Percentiles rank a stretch among this genome's conserved stretches.
Conservation (phyloP, 2,797 vertebrate species). For the Gallinago nigripennis region DNA sequence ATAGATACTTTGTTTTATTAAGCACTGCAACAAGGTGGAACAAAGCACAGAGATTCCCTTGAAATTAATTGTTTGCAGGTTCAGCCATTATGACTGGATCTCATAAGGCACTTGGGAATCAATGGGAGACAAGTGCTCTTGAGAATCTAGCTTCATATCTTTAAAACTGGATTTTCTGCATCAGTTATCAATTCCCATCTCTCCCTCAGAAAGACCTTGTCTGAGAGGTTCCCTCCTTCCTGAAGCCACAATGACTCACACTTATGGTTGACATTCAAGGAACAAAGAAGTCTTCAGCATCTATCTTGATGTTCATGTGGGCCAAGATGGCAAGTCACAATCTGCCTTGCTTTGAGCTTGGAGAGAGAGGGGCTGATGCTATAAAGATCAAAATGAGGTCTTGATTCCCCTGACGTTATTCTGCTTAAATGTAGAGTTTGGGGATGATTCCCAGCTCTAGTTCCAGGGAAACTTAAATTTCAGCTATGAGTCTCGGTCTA, state of each 20-base stretch:
- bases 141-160: not conserved
- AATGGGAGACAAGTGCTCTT: not conserved
- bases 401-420: slow-evolving; percentile 18
- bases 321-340: slow-evolving; percentile 60
- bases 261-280: slow-evolving; percentile 56
- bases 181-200: slow-evolving; percentile 12
- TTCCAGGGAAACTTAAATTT: slow-evolving; percentile 14
- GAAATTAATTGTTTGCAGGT: not conserved
- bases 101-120: not conserved
- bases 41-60: not conserved
- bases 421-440: not conserved
- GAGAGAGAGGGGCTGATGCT: slow-evolving; percentile 35
- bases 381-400: slow-evolving; percentile 51
- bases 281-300: slow-evolving; percentile 57
- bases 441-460: not conserved
- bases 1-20: not conserved
- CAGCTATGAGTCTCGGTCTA: not conserved
- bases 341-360: slow-evolving; percentile 50
- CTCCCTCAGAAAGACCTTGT: slow-evolving; percentile 31
- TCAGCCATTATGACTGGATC: not conserved
- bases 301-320: slow-evolving; percentile 52
- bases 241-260: slow-evolving; percentile 50
- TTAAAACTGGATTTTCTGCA: slow-evolving; percentile 38
- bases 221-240: slow-evolving; percentile 47
- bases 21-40: not conserved